A percentile compares a stretch with the other conserved stretches of the same genome.
These are phyloP conservation scores for Delia radicum DNA, from an alignment of 1,140 invertebrate genomes.

Conservation along the genomic window DNA sequence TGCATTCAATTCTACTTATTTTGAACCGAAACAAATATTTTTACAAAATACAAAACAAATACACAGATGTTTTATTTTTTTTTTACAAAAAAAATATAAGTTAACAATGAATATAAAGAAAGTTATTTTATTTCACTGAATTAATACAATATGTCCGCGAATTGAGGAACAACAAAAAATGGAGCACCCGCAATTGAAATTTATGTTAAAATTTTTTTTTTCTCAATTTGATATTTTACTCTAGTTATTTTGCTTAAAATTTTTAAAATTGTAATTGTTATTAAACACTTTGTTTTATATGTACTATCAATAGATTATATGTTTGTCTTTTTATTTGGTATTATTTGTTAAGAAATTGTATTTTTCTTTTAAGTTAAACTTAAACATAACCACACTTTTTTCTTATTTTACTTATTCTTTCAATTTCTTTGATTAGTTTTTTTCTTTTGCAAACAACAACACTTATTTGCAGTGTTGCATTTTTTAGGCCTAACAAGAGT, in stretches of 20 bases:
- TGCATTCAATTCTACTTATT: neutral
- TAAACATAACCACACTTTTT: conserved; percentile 16
- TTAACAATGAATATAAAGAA: neutral
- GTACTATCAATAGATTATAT: neutral
- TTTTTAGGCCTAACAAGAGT: neutral
- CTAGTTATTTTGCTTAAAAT: too few relatives aligned
- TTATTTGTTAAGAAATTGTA: neutral
- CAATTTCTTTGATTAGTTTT: neutral
- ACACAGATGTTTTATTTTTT: neutral
- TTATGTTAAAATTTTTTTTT: too few relatives aligned
- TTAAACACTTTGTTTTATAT: neutral
- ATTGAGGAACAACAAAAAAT: neutral
- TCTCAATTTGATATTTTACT: too few relatives aligned
- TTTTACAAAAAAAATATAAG: neutral
- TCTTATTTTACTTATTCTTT: neutral
- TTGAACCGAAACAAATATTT: neutral
- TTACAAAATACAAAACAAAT: neutral
- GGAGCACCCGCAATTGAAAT: neutral
- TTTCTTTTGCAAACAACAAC: neutral
- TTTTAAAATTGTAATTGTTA: neutral
- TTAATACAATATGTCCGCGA: conserved; percentile 15
- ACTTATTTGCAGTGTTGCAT: conserved; percentile 8
- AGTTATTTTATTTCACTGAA: neutral
- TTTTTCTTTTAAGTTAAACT: neutral
- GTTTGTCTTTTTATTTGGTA: neutral